These are phyloP conservation scores for Vipera latastei DNA, from an alignment of 2,797 vertebrate genomes.

Conservation along the genomic window DNA sequence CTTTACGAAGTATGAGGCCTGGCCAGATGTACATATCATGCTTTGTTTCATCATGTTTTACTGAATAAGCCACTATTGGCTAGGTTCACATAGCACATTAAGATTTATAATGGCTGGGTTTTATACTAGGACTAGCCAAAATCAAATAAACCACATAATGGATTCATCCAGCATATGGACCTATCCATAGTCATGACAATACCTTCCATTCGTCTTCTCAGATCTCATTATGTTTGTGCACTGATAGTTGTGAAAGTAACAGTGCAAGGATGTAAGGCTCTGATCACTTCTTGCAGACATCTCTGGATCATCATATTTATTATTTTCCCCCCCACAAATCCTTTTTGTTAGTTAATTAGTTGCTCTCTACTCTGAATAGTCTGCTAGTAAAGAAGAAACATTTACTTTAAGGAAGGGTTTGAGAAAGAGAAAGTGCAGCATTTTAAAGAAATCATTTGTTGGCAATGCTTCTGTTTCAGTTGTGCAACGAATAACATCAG, in stretches of 20 bases:
- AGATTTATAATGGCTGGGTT: not conserved
- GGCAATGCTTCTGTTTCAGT: constrained; percentile 28
- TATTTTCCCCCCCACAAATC: not conserved
- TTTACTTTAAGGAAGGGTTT: not conserved
- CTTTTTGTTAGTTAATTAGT: not conserved
- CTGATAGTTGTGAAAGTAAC: not conserved
- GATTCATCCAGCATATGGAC: not conserved
- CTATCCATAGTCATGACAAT: not conserved
- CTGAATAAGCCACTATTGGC: not conserved
- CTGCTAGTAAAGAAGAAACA: not conserved
- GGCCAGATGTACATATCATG: not conserved
- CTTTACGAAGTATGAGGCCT: not conserved
- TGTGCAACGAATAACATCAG: constrained; percentile 27
- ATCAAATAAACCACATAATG: not conserved
- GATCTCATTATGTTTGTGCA: not conserved
- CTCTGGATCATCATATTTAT: not conserved
- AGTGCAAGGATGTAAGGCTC: not conserved
- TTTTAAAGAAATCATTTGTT: constrained; percentile 38
- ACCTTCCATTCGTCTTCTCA: not conserved
- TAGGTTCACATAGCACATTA: not conserved
- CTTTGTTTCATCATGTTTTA: not conserved
- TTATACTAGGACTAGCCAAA: not conserved
- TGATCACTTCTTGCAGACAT: not conserved
- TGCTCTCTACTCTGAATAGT: not conserved
- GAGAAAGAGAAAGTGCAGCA: constrained; percentile 6